phyloP scores from a whole-genome alignment of 2,888 invertebrate species.

The Caenorhabditis macrosperma region DNA sequence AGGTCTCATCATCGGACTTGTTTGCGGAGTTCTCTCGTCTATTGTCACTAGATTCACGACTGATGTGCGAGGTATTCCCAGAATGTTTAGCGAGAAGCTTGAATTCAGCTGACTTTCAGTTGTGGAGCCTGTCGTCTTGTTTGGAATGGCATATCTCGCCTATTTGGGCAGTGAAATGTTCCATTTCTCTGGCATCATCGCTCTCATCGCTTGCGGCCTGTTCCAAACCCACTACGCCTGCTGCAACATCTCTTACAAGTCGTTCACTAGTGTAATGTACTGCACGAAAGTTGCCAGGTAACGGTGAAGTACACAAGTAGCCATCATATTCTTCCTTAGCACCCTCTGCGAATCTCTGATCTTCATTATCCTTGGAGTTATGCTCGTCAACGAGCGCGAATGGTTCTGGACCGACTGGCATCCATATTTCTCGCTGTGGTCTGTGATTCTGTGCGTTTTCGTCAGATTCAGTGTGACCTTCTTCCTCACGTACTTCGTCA shows the following conservation, averaged over 20 bases:
- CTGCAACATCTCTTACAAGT: constrained; percentile 83
- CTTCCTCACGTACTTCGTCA: constrained; percentile 82
- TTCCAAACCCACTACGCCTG: constrained; percentile 84
- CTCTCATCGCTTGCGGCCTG: constrained; percentile 83
- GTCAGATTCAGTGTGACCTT: constrained; percentile 81
- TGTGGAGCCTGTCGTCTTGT: constrained; percentile 83
- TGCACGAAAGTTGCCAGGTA: constrained; percentile 82
- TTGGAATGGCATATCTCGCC: constrained; percentile 83
- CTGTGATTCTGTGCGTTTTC: constrained; percentile 73
- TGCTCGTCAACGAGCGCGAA: constrained; percentile 81
- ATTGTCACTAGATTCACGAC: constrained; percentile 81
- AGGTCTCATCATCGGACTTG: constrained; percentile 82
- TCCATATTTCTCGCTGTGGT: constrained; percentile 72
- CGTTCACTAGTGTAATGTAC: constrained; percentile 83
- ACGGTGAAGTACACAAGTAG: background rate
- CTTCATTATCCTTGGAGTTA: constrained; percentile 84
- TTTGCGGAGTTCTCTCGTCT: constrained; percentile 82
- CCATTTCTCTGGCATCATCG: constrained; percentile 84
- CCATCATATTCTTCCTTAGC: constrained; percentile 75
- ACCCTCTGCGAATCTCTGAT: constrained; percentile 83
- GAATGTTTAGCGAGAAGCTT: background rate
- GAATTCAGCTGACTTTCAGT: constrained; percentile 80
- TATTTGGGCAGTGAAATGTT: constrained; percentile 83
- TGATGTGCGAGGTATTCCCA: constrained; percentile 74
- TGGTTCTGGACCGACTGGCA: constrained; percentile 75